phyloP scores from a whole-genome alignment of 2,888 invertebrate species.

The Acronicta aceris region DNA sequence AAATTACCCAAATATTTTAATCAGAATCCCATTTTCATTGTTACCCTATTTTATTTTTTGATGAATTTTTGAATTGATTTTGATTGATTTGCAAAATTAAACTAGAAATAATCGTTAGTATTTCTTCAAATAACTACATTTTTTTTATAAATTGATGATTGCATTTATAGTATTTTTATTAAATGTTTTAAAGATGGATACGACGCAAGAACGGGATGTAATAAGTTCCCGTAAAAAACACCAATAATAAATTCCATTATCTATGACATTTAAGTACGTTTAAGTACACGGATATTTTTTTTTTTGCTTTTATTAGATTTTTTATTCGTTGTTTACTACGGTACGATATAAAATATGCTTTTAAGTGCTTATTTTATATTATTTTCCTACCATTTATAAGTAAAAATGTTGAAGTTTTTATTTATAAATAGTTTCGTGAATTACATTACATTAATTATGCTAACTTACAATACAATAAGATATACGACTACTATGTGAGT shows the following conservation, averaged over 20 bases:
- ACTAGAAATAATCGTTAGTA: constrained; percentile 6
- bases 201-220: constrained; percentile 68
- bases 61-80: constrained; percentile 1
- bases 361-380: constrained; percentile 66
- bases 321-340: constrained; percentile 87
- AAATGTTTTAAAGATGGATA: constrained; percentile 71
- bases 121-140: background rate
- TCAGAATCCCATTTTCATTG: constrained; percentile 4
- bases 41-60: constrained; percentile 5
- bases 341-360: constrained; percentile 72
- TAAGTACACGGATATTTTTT: constrained; percentile 81
- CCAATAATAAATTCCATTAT: constrained; percentile 78
- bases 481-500: constrained; percentile 80
- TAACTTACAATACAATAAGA: constrained; percentile 80
- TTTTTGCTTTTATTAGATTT: constrained; percentile 79
- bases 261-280: constrained; percentile 82
- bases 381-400: constrained; percentile 73
- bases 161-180: constrained; percentile 29
- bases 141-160: constrained; percentile 42
- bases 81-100: background rate
- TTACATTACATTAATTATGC: constrained; percentile 88
- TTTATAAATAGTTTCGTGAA: constrained; percentile 63
- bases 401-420: constrained; percentile 41
- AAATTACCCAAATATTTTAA: constrained; percentile 21
- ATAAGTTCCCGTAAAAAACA: constrained; percentile 71